phyloP scores from a whole-genome alignment of 1,140 invertebrate genomes.

The Whitmania pigra region DNA sequence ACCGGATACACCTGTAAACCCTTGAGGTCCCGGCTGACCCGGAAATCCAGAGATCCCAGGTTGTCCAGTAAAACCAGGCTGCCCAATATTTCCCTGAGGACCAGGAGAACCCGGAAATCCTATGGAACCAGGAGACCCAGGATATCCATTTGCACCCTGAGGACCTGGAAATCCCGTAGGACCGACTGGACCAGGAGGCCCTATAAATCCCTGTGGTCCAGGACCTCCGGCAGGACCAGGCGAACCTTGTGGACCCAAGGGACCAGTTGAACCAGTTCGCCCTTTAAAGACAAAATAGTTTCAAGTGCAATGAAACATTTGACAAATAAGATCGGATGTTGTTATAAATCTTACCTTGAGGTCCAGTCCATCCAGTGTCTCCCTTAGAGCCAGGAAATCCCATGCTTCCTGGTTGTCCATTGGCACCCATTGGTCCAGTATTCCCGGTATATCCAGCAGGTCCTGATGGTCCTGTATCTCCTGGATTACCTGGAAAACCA shows the following conservation, averaged over 20 bases:
- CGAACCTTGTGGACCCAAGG: slow-evolving; percentile 7
- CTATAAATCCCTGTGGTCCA: slow-evolving; percentile 2
- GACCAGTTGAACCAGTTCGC: not conserved
- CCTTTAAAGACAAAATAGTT: not conserved
- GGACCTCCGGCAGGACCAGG: not conserved
- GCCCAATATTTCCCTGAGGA: not conserved
- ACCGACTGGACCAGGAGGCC: slow-evolving; percentile 2
- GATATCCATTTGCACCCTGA: not conserved
- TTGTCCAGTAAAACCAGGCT: not conserved
- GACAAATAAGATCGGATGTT: not conserved
- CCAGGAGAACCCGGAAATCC: not conserved
- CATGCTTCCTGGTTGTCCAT: not conserved
- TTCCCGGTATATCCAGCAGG: not conserved
- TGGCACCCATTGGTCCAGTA: slow-evolving; percentile 11
- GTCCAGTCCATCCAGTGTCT: not conserved
- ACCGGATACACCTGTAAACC: not conserved
- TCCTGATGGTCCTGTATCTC: slow-evolving; percentile 6
- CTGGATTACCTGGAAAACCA: slow-evolving; percentile 14
- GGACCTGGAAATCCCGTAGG: not conserved
- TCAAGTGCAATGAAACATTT: not conserved
- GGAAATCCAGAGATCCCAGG: not conserved
- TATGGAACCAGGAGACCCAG: not conserved
- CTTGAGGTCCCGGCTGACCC: not conserved
- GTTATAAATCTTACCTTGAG: not conserved
- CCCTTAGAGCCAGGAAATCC: slow-evolving; percentile 3